These are phyloP conservation scores for Corvus moneduloides DNA, from an alignment of 2,113 vertebrate genomes.

Conservation along the genomic window DNA sequence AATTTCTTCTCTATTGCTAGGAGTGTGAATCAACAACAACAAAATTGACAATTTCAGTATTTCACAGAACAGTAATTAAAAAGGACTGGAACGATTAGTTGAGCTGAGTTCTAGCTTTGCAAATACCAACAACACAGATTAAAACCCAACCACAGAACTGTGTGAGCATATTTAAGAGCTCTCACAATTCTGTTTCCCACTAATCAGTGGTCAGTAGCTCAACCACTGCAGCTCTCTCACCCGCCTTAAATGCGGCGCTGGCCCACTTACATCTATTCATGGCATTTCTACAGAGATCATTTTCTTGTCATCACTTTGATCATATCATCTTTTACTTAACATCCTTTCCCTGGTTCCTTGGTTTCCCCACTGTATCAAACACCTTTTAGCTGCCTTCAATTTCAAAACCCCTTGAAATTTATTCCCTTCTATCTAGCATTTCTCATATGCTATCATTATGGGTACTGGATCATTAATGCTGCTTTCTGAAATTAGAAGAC, in stretches of 20 bases:
- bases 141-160: not conserved
- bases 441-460: not conserved
- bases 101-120: not conserved
- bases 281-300: not conserved
- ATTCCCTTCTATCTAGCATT: not conserved
- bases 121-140: not conserved
- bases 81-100: not conserved
- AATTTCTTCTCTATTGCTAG: not conserved
- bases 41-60: not conserved
- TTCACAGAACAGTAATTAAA: not conserved
- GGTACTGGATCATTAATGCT: not conserved
- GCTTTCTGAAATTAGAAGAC: not conserved
- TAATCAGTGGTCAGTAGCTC: not conserved
- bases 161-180: not conserved
- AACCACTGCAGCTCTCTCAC: not conserved
- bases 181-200: not conserved
- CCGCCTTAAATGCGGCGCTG: not conserved
- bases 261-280: not conserved
- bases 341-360: not conserved
- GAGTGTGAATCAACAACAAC: not conserved
- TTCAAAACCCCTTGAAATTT: not conserved
- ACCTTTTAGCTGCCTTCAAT: not conserved
- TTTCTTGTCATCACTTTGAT: conserved; percentile 5
- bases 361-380: not conserved
- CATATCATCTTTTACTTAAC: not conserved